Evolutionary conservation across 2,113 vertebrate species (phyloP).

Genomic region (Leptosomus discolor): DNA sequence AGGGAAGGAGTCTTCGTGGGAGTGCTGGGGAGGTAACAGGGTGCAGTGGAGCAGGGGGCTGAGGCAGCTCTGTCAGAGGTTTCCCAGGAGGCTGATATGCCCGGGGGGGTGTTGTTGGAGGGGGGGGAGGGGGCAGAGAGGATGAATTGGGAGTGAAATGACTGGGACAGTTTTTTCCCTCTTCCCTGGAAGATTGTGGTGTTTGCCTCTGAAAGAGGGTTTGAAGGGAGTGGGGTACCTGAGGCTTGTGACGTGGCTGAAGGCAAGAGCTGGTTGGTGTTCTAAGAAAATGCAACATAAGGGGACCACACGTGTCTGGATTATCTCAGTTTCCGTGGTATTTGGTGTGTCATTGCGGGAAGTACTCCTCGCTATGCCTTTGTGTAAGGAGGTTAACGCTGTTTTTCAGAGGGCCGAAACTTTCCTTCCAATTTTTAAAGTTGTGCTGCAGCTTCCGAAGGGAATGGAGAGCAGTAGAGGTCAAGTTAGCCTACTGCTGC

Average conservation of each 20-base stretch:
- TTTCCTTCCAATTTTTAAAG: background rate
- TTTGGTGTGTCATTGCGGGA: background rate
- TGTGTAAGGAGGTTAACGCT: rapidly evolving
- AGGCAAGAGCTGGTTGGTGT: background rate
- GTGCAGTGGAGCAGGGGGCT: background rate
- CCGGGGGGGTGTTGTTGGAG: rapidly evolving
- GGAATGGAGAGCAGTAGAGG: background rate
- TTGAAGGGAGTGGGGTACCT: background rate
- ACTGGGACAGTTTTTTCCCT: background rate
- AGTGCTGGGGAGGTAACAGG: rapidly evolving
- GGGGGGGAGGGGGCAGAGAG: background rate
- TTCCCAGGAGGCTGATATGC: background rate
- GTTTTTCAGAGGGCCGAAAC: background rate
- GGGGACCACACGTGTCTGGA: background rate
- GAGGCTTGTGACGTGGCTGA: background rate
- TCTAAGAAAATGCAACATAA: no score
- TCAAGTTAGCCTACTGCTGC: background rate
- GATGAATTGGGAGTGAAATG: background rate
- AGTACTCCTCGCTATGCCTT: background rate
- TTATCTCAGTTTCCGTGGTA: background rate
- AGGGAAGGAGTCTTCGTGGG: background rate
- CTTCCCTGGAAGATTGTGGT: background rate
- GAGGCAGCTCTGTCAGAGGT: background rate
- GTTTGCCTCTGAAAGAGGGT: background rate
- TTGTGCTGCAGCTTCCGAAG: background rate